These are phyloP conservation scores for Xenus cinereus DNA, from an alignment of 2,113 vertebrate species.

Conservation along the genomic window DNA sequence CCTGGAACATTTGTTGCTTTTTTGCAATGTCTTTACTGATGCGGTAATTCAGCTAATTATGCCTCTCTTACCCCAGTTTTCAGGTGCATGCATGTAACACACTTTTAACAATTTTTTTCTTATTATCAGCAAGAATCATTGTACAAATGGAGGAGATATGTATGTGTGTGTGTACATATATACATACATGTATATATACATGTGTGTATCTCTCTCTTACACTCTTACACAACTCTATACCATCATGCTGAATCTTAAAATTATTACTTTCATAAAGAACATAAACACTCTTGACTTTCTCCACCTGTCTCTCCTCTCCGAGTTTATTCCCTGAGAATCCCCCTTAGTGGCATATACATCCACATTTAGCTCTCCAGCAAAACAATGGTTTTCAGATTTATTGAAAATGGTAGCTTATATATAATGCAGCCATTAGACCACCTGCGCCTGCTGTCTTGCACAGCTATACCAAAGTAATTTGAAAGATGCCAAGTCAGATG, in stretches of 20 bases:
- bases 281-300: background rate
- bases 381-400: background rate
- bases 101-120: background rate
- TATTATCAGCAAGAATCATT: background rate
- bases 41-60: background rate
- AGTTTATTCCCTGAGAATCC: background rate
- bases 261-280: background rate
- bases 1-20: background rate
- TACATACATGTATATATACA: too few species aligned
- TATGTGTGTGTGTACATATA: accelerated
- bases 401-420: background rate
- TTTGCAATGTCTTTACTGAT: background rate
- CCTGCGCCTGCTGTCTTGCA: background rate
- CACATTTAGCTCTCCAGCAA: background rate
- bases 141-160: background rate
- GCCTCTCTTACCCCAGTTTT: background rate
- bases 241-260: background rate
- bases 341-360: background rate
- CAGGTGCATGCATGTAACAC: background rate
- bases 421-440: background rate
- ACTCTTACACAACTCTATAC: background rate
- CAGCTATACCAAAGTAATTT: background rate
- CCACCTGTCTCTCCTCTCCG: background rate
- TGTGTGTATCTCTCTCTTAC: background rate
- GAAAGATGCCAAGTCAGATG: background rate